Conservation (phyloP, 2,113 vertebrate species). For the Empidonax traillii region DNA sequence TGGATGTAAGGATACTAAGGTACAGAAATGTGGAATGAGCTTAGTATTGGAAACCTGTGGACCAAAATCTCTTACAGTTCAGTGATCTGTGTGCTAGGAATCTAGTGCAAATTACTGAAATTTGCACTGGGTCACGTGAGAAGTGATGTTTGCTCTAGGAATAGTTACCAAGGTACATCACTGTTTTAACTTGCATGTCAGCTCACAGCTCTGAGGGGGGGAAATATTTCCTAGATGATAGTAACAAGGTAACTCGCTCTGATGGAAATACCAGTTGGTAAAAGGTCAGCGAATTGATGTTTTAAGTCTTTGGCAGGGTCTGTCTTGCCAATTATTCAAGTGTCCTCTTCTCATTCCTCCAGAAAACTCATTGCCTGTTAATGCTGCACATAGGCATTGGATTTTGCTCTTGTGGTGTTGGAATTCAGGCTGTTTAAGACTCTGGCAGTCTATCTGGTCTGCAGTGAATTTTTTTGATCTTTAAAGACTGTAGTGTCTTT, state of each 20-base stretch:
- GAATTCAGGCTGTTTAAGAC: neutral
- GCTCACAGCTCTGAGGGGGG: neutral
- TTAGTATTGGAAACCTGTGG: neutral
- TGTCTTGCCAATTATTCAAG: neutral
- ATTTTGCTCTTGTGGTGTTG: neutral
- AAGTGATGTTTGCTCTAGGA: neutral
- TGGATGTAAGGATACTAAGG: neutral
- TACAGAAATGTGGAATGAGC: neutral
- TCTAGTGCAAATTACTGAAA: neutral
- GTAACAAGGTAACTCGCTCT: neutral
- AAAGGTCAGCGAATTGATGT: neutral
- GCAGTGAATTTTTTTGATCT: neutral
- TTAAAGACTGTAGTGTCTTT: neutral
- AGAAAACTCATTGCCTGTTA: neutral
- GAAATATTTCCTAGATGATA: neutral
- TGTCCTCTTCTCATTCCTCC: neutral
- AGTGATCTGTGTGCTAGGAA: neutral
- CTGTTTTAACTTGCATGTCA: neutral
- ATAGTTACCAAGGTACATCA: neutral
- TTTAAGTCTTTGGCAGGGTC: neutral
- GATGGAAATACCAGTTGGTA: neutral
- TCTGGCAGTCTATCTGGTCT: neutral
- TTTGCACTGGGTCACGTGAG: fast-evolving
- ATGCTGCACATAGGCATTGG: neutral
- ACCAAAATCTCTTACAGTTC: neutral